phyloP scores from a whole-genome alignment of 2,888 invertebrate species.

The Eristalinus sepulchralis region DNA sequence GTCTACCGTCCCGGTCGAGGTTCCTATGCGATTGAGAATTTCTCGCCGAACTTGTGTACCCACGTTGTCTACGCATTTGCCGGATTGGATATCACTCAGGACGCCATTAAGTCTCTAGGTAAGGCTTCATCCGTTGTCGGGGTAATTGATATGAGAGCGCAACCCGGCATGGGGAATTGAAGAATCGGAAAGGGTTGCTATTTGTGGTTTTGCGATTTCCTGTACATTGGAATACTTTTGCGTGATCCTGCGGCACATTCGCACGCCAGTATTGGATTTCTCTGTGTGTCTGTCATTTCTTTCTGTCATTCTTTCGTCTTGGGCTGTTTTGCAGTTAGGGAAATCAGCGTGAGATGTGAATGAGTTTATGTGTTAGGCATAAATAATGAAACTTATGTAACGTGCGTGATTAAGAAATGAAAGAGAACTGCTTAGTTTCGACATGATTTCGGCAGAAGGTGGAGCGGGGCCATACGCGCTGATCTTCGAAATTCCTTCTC shows the following conservation, averaged over 20 bases:
- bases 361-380: neutral
- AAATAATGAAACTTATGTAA: neutral
- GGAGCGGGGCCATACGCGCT: neutral
- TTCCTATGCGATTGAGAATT: constrained; percentile 85
- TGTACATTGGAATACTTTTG: constrained; percentile 27
- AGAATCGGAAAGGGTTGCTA: constrained; percentile 36
- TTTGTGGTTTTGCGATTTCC: constrained; percentile 39
- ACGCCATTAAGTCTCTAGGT: constrained; percentile 87
- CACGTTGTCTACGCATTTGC: constrained; percentile 92
- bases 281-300: too few species aligned
- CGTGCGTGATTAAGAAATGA: neutral
- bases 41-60: constrained; percentile 89
- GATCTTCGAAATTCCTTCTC: neutral
- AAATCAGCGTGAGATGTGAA: neutral
- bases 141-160: constrained; percentile 44
- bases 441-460: neutral
- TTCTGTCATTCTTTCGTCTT: neutral
- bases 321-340: neutral
- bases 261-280: constrained; percentile 47
- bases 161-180: neutral
- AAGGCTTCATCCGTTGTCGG: constrained; percentile 73
- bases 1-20: constrained; percentile 86
- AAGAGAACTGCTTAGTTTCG: neutral
- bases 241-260: constrained; percentile 3
- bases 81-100: constrained; percentile 86